Base-by-base conservation (phyloP, 2,888 invertebrate species). In the Noctua pronuba region DNA sequence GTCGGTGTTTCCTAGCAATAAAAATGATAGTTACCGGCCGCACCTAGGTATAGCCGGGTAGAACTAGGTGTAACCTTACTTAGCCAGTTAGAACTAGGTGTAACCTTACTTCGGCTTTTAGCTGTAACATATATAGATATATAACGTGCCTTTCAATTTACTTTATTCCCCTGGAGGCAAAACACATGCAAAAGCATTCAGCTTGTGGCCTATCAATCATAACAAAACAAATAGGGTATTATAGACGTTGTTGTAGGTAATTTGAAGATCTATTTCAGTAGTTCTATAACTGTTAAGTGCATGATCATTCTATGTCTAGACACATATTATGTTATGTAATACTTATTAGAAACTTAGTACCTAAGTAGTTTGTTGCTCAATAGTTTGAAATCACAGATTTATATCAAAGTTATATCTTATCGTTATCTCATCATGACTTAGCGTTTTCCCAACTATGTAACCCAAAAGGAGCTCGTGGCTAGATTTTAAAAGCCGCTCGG, bases 221-320 rank as follows among this genome's bases (percentile, higher is more conserved):
- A 16, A 55, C 21, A 55, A 65, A 65, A 44, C 38, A 38, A 28
- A 49, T 16, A 52, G 4, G 24, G 18, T 28, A 76, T 28, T 62
- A 31, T 35, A 35, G 1, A 67, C n/a, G 38, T 44, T 52, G 11
- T 8, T 52, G 44, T 52, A 18, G n/a, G 24, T 24, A 24, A 64
- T 55, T 64, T 52, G 11, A 79, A 28, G 18, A 18, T 31, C 31
- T 18, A 3, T n/a, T 49, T 38, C 10, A 77, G 18, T 28, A 49
- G 46, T 67, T 49, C 38, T 21, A 35, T 21, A 79, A 80, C 24
- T 79, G 41, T 49, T 46, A 41, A 52, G 6, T 70, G 35, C 24
- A 52, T 1, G 8, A 62, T 60, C 71, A 80, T 41, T 16, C 0
- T 18, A 28, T 52, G 49, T 71, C 60, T 77, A 80, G 60, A 77